A percentile compares a stretch with the other conserved stretches of the same genome.
Conservation (phyloP, 2,888 invertebrate species). For the Drosophila neonasuta region DNA sequence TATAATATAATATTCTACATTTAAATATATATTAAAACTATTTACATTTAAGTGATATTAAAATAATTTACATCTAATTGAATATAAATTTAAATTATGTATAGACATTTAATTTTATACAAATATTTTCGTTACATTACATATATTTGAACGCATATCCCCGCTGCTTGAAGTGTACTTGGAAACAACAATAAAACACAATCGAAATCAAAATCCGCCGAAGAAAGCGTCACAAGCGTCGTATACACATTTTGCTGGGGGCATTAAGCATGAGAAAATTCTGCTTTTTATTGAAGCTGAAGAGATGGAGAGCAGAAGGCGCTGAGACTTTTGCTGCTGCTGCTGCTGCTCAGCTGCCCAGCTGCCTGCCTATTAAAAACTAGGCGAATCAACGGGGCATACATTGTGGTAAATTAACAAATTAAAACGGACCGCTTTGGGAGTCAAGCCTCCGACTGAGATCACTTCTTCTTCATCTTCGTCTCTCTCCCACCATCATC, state of each 20-base stretch:
- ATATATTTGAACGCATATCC: background rate
- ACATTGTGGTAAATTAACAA: slow-evolving; percentile 74
- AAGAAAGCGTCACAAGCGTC: slow-evolving; percentile 35
- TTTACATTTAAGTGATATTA: no score
- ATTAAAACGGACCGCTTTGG: slow-evolving; percentile 58
- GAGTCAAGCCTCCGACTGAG: slow-evolving; percentile 21
- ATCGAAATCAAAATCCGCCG: slow-evolving; percentile 47
- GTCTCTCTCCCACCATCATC: background rate
- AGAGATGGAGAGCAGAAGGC: slow-evolving; percentile 11
- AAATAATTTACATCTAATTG: no score
- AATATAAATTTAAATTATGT: no score
- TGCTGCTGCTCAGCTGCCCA: background rate
- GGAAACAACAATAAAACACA: slow-evolving; percentile 10
- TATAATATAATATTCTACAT: no score
- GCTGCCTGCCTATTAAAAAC: slow-evolving; percentile 50
- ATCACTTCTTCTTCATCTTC: slow-evolving; percentile 1
- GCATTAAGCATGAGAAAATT: slow-evolving; percentile 49
- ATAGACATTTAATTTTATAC: no score
- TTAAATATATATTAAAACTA: no score
- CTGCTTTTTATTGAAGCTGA: slow-evolving; percentile 25
- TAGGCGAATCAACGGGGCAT: slow-evolving; percentile 46
- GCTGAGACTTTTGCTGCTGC: background rate
- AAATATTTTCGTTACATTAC: background rate
- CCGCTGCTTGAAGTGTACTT: background rate
- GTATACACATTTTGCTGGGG: slow-evolving; percentile 35